Percentiles rank a stretch among this genome's conserved stretches.
Evolutionary conservation across 2,113 vertebrate genomes (phyloP).

Genomic region (Nicator chloris): DNA sequence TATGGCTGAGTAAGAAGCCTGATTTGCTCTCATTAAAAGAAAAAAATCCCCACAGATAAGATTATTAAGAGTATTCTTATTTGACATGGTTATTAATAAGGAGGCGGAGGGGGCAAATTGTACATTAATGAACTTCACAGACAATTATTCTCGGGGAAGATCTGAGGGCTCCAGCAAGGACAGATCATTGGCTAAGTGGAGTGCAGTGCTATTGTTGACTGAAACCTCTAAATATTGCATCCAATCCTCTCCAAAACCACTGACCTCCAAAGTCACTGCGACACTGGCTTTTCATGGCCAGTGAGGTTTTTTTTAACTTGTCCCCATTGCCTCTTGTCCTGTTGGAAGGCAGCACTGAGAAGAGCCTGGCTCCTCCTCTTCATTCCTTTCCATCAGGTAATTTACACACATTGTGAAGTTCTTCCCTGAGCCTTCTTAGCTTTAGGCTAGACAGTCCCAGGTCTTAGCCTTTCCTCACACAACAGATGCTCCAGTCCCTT

Average conservation of each 20-base stretch:
- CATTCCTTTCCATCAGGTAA: neutral
- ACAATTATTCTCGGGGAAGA: neutral
- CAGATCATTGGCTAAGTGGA: neutral
- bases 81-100: constrained; percentile 35
- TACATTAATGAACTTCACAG: constrained; percentile 17
- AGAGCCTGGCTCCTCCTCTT: neutral
- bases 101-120: constrained; percentile 7
- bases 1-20: neutral
- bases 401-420: neutral
- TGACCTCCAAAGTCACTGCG: rapidly evolving
- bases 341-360: neutral
- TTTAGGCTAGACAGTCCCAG: neutral
- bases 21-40: constrained; percentile 28
- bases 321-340: neutral
- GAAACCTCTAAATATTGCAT: neutral
- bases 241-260: neutral
- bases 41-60: constrained; percentile 13
- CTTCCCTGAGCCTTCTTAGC: neutral
- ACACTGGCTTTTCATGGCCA: neutral
- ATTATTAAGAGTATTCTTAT: constrained; percentile 26
- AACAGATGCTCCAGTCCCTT: neutral
- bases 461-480: neutral
- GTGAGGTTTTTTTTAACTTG: neutral
- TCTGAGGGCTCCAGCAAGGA: neutral
- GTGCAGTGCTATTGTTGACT: neutral